These are phyloP conservation scores for Triops cancriformis DNA, from an alignment of 1,140 invertebrate genomes.

Conservation along the genomic window DNA sequence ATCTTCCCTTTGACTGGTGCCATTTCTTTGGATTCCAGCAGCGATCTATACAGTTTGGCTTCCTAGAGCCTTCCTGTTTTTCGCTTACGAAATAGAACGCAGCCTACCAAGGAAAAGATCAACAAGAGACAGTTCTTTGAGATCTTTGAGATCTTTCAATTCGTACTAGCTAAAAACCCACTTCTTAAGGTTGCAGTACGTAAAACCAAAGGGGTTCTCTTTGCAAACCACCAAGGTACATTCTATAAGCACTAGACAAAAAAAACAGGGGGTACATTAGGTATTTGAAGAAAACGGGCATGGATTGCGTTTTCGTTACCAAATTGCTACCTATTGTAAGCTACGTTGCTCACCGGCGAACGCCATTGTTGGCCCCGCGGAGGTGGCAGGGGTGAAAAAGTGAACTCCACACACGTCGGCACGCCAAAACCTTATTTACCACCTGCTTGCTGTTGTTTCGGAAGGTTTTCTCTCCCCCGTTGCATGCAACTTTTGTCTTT, in stretches of 20 bases:
- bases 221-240: not conserved
- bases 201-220: no score
- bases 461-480: not conserved
- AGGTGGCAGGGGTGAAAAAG: not conserved
- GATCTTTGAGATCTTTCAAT: not conserved
- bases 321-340: not conserved
- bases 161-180: not conserved
- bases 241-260: not conserved
- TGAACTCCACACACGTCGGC: not conserved
- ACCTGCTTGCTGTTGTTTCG: conserved; percentile 6
- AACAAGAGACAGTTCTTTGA: not conserved
- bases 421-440: conserved; percentile 6
- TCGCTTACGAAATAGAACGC: not conserved
- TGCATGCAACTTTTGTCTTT: conserved; percentile 2
- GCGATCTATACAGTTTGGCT: not conserved
- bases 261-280: not conserved
- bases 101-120: not conserved
- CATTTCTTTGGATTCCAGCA: not conserved
- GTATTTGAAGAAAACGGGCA: not conserved
- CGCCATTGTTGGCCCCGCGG: not conserved
- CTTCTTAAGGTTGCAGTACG: no score
- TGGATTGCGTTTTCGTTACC: not conserved
- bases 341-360: not conserved
- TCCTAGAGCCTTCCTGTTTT: not conserved
- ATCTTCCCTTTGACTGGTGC: not conserved